These are phyloP conservation scores for Calcarius lapponicus DNA, from an alignment of 2,797 vertebrate species.

Conservation along the genomic window DNA sequence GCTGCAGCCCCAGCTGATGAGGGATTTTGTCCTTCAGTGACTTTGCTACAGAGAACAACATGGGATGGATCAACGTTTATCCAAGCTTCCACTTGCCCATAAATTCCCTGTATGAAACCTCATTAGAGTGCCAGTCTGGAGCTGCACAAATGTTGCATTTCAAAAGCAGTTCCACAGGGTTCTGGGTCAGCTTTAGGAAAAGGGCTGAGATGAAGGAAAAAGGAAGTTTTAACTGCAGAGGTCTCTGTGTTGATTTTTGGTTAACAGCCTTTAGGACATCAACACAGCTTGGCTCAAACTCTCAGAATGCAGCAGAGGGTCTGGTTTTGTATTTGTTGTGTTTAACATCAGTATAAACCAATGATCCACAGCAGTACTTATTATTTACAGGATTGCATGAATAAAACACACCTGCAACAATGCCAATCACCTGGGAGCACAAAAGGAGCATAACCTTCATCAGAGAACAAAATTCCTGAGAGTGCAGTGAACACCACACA, in stretches of 20 bases:
- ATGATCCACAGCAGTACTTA: not conserved
- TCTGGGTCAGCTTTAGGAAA: not conserved
- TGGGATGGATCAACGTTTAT: not conserved
- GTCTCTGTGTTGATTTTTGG: not conserved
- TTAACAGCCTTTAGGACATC: not conserved
- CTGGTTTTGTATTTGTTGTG: not conserved
- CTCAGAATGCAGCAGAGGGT: not conserved
- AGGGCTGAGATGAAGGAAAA: not conserved
- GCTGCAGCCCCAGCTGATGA: not conserved
- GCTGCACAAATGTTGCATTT: not conserved
- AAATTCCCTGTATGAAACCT: not conserved
- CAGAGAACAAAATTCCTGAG: not conserved
- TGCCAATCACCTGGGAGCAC: not conserved
- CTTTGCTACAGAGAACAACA: not conserved
- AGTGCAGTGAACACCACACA: not conserved
- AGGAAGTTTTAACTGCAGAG: not conserved
- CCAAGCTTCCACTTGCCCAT: not conserved
- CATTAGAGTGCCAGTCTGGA: not conserved
- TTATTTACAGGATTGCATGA: not conserved
- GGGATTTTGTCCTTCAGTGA: not conserved
- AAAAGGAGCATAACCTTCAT: not conserved
- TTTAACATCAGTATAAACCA: not conserved
- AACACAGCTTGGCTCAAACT: not conserved
- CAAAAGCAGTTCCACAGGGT: not conserved
- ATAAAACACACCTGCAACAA: not conserved